These are phyloP conservation scores for Orius insidiosus DNA, from an alignment of 1,140 invertebrate species.

Conservation along the genomic window DNA sequence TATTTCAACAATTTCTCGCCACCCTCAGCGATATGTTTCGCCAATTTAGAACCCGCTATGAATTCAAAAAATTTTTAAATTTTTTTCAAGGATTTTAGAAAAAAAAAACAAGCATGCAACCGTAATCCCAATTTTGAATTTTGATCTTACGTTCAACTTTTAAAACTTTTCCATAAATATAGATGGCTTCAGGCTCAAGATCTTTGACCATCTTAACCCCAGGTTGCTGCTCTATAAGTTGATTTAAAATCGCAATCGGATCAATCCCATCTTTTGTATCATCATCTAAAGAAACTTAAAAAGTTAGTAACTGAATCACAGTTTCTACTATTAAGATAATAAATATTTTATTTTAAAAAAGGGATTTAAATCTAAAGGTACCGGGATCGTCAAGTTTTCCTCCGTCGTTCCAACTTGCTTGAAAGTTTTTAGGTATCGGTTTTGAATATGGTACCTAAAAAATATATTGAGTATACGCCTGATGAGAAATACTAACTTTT, in stretches of 20 bases:
- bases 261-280: constrained; percentile 36
- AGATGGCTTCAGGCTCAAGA: constrained; percentile 54
- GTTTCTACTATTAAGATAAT: no score
- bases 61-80: constrained; percentile 14
- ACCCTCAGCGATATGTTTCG: constrained; percentile 54
- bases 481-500: constrained; percentile 41
- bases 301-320: constrained; percentile 1
- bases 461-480: no score
- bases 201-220: constrained; percentile 49
- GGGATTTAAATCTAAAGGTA: constrained; percentile 12
- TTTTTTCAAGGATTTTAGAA: no score
- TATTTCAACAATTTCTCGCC: constrained; percentile 53
- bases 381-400: constrained; percentile 22
- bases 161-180: constrained; percentile 61
- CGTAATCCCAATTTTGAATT: constrained; percentile 1
- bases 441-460: constrained; percentile 68
- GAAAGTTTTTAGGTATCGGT: constrained; percentile 88
- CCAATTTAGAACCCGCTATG: constrained; percentile 49
- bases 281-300: constrained; percentile 17
- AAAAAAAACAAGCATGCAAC: no score
- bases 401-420: constrained; percentile 86
- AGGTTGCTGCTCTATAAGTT: constrained; percentile 50
- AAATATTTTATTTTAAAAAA: constrained; percentile 20
- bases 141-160: constrained; percentile 48
- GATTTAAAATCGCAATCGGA: constrained; percentile 40